Evolutionary conservation across 2,888 invertebrate genomes (phyloP).

Genomic region (Pollenia griseotomentosa): DNA sequence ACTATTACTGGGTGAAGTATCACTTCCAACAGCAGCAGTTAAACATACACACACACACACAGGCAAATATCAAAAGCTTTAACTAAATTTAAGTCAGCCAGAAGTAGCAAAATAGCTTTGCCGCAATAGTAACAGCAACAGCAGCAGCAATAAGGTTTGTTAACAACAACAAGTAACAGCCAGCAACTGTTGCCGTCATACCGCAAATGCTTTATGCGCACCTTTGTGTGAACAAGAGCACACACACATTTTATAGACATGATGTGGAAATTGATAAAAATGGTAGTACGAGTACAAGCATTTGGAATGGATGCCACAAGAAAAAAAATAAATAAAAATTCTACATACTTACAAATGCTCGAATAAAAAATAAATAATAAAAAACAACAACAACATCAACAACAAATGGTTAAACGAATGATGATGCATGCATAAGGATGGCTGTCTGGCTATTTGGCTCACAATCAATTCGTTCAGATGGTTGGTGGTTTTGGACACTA

Average conservation of each 20-base stretch:
- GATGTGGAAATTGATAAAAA: conserved; percentile 72
- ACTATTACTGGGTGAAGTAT: conserved; percentile 51
- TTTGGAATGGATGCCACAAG: conserved; percentile 57
- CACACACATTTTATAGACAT: conserved; percentile 65
- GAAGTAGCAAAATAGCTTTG: conserved; percentile 39
- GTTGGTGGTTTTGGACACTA: conserved; percentile 52
- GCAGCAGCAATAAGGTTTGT: conserved; percentile 65
- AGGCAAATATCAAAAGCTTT: conserved; percentile 6
- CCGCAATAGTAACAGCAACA: conserved; percentile 17
- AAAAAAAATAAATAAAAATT: neutral
- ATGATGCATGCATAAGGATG: conserved; percentile 66
- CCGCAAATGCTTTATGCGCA: conserved; percentile 75
- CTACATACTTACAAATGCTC: conserved; percentile 4
- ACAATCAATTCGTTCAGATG: conserved; percentile 66
- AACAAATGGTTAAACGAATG: conserved; percentile 60
- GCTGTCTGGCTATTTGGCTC: conserved; percentile 37
- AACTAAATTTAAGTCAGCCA: conserved; percentile 37
- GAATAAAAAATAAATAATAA: too few species aligned
- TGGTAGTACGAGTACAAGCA: conserved; percentile 68
- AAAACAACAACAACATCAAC: conserved; percentile 32
- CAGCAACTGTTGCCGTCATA: conserved; percentile 71
- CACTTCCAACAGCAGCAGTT: conserved; percentile 46
- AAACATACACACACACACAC: conserved; percentile 15
- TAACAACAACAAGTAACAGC: conserved; percentile 66
- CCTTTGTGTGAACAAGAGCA: conserved; percentile 71